Conservation (phyloP, 2,888 invertebrate genomes). For the Calliphora vomitoria region DNA sequence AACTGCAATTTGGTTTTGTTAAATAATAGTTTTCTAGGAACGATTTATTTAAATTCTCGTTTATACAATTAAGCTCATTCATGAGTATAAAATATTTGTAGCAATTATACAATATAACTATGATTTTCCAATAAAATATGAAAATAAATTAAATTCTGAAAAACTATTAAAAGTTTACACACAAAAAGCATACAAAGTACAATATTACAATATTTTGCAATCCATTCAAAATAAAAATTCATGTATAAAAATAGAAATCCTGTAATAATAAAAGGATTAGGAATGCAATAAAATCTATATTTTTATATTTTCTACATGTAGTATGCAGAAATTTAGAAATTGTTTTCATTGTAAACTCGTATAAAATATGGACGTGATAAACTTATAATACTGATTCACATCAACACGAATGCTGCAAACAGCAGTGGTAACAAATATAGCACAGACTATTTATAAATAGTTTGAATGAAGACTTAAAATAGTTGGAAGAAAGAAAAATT, state of each 20-base stretch:
- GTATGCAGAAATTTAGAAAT: neutral
- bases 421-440: neutral
- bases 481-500: no score
- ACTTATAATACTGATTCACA: slow-evolving; percentile 1
- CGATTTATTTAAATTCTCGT: neutral
- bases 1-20: no score
- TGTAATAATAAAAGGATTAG: slow-evolving; percentile 23
- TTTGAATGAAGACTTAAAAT: no score
- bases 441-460: neutral
- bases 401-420: neutral
- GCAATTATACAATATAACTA: neutral
- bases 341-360: slow-evolving; percentile 24
- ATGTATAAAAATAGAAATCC: neutral
- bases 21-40: no score
- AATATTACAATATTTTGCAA: neutral
- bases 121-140: neutral
- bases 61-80: slow-evolving; percentile 1
- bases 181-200: neutral
- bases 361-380: slow-evolving; percentile 41
- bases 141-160: neutral
- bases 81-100: neutral
- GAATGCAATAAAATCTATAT: slow-evolving; percentile 39
- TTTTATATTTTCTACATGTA: slow-evolving; percentile 28
- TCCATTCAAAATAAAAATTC: slow-evolving; percentile 4
- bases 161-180: neutral